A percentile compares a stretch with the other conserved stretches of the same genome.
Conservation (phyloP, 2,797 vertebrate species). For the Hippopotamyrus pictus region DNA sequence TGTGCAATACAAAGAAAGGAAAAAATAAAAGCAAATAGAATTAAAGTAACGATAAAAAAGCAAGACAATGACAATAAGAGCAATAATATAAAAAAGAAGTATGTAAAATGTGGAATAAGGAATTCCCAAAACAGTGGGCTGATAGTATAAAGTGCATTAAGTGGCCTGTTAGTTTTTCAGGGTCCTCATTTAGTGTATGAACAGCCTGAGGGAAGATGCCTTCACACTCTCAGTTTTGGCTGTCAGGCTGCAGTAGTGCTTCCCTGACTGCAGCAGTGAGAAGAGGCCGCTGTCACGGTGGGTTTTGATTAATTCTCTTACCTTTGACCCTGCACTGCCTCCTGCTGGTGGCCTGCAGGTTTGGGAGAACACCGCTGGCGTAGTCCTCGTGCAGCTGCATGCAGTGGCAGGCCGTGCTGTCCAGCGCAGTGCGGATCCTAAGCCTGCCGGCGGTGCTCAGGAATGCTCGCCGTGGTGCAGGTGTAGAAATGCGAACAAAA, state of each 20-base stretch:
- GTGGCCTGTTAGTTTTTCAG: background rate
- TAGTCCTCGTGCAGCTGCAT: background rate
- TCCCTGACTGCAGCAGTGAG: background rate
- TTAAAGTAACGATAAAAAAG: too few relatives aligned
- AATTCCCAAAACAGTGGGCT: background rate
- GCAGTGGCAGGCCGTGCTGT: background rate
- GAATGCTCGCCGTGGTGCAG: background rate
- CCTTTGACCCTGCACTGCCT: background rate
- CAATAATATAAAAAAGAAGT: background rate
- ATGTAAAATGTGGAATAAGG: background rate
- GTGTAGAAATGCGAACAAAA: background rate
- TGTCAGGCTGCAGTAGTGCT: background rate
- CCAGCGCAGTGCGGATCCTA: background rate
- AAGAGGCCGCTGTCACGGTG: background rate
- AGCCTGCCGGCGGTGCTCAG: background rate
- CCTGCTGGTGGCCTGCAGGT: background rate
- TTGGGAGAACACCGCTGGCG: background rate
- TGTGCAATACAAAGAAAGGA: too few relatives aligned
- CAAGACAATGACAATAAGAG: background rate
- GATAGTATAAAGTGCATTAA: background rate
- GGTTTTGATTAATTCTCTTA: background rate
- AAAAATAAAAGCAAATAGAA: too few relatives aligned
- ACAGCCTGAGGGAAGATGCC: background rate
- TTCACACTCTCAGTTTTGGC: background rate
- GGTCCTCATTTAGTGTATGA: background rate